phyloP scores from a whole-genome alignment of 2,888 invertebrate genomes.

The Macrophya annulata region DNA sequence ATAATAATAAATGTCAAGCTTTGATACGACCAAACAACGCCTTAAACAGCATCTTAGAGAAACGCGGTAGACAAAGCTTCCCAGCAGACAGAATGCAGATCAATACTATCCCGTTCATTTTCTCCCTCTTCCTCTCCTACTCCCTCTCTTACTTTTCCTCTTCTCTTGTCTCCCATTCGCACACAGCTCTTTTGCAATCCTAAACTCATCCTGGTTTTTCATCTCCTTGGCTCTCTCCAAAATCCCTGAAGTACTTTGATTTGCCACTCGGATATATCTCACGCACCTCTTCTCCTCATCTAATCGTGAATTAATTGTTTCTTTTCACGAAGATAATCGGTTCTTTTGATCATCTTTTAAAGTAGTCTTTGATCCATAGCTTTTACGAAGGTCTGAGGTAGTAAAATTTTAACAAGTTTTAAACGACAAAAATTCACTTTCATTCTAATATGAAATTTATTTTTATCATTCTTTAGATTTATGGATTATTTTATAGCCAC shows the following conservation, averaged over 20 bases:
- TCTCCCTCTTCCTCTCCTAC: slow-evolving; percentile 56
- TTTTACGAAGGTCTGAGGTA: background rate
- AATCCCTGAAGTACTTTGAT: slow-evolving; percentile 25
- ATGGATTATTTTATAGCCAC: background rate
- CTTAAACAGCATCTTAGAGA: slow-evolving; percentile 40
- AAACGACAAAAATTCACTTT: background rate
- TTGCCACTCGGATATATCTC: background rate
- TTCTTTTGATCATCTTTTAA: slow-evolving; percentile 24
- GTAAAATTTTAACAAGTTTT: background rate
- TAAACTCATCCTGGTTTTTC: background rate
- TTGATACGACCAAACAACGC: slow-evolving; percentile 14
- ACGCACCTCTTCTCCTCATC: slow-evolving; percentile 1
- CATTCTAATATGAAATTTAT: background rate
- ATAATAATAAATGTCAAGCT: slow-evolving; percentile 15
- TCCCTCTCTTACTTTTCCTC: slow-evolving; percentile 52
- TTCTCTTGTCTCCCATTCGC: slow-evolving; percentile 37
- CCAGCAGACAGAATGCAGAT: slow-evolving; percentile 55
- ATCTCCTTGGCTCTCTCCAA: background rate
- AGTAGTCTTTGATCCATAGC: background rate
- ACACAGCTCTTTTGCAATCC: slow-evolving; percentile 17
- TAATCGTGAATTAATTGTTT: slow-evolving; percentile 22
- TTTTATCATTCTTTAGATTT: background rate
- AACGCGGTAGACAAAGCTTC: slow-evolving; percentile 52
- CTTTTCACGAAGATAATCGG: slow-evolving; percentile 12
- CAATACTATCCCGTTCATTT: slow-evolving; percentile 55